A percentile compares a stretch with the other conserved stretches of the same genome.
phyloP scores from a whole-genome alignment of 2,888 invertebrate species.

The Litoditis marina region DNA sequence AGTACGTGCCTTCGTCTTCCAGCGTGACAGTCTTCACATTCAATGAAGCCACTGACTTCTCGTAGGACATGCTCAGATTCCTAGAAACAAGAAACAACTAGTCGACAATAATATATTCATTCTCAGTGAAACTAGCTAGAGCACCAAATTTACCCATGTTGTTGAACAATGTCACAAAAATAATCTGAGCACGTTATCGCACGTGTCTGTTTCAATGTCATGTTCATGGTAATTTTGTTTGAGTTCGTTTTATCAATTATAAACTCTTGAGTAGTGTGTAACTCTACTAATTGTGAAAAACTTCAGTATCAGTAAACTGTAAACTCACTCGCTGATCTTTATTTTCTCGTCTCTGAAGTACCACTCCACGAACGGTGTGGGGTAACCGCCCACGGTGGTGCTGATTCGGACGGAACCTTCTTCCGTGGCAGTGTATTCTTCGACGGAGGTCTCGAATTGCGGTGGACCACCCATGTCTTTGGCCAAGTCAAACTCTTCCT shows the following conservation, averaged over 20 bases:
- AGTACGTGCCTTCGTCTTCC: conserved; percentile 38
- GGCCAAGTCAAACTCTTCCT: conserved; percentile 26
- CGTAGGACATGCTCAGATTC: conserved; percentile 42
- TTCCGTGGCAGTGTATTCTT: conserved; percentile 43
- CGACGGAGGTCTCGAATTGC: conserved; percentile 36
- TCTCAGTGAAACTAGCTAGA: too few relatives aligned
- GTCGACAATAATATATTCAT: too few relatives aligned
- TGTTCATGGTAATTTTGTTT: too few relatives aligned
- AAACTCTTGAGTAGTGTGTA: too few relatives aligned
- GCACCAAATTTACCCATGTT: too few relatives aligned
- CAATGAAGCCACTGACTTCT: conserved; percentile 29
- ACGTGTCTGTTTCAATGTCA: too few relatives aligned
- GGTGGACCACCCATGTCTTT: conserved; percentile 23
- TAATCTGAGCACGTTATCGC: too few relatives aligned
- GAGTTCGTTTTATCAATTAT: not conserved
- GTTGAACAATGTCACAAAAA: too few relatives aligned
- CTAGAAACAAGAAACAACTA: conserved; percentile 22
- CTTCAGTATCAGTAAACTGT: too few relatives aligned
- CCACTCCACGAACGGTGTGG: conserved; percentile 48
- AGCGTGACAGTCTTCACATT: conserved; percentile 28
- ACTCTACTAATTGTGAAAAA: too few relatives aligned
- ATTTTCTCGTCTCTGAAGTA: conserved; percentile 37
- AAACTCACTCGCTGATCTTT: conserved; percentile 29
- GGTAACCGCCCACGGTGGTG: conserved; percentile 35
- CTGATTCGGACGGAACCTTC: conserved; percentile 39